Base-by-base conservation (phyloP, 2,797 vertebrate genomes). In the Basileuterus tristriatus region DNA sequence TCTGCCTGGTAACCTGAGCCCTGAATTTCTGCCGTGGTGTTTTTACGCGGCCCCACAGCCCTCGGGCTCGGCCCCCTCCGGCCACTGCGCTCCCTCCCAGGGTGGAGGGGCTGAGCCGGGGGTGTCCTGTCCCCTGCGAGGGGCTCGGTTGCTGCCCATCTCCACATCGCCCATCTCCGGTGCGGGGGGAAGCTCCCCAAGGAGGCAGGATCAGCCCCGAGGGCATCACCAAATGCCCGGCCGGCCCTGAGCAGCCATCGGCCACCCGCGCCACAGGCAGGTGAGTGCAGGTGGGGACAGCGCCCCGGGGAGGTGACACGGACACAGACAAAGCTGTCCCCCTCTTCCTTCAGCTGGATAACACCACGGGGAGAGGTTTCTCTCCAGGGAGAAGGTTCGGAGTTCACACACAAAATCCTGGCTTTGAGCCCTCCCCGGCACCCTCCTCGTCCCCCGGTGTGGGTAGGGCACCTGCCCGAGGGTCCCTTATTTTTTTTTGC, bases 1-100 rank as follows among this genome's bases (percentile, higher is more conserved):
- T 99, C 98, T 96, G 98, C 97, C 91, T 72, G 89, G 99, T 99
- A 99, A 99, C 98, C 97, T 96, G 99, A 99, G 98, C 99, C 96
- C 88, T 97, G 98, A 98, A 98, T 99, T 99, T 98, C 98, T 98
- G 98, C 15, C 3, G 75, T 77, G 94, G 70, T 17, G 39, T 93
- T 89, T 94, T 88, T 76, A 79, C 43, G 15, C 1, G 20, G 87
- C 77, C 64, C 65, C 85, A 60, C 68, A 63, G 68, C 83, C 72
- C 67, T 95, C 21, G 8, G 2, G 91, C 85, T 89, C 81, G 1
- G 85, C 90, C 75, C 83, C 49, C 80, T 78, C n/a, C 21, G 8
- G 82, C 72, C 84, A 7, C 65, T 36, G 70, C 6, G 2, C 46
- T 83, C 62, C 47, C 37, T 47, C n/a, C 32, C 46, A 0, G 49